These are phyloP conservation scores for Chaenogobius annularis DNA, from an alignment of 2,113 vertebrate genomes.

Conservation along the genomic window DNA sequence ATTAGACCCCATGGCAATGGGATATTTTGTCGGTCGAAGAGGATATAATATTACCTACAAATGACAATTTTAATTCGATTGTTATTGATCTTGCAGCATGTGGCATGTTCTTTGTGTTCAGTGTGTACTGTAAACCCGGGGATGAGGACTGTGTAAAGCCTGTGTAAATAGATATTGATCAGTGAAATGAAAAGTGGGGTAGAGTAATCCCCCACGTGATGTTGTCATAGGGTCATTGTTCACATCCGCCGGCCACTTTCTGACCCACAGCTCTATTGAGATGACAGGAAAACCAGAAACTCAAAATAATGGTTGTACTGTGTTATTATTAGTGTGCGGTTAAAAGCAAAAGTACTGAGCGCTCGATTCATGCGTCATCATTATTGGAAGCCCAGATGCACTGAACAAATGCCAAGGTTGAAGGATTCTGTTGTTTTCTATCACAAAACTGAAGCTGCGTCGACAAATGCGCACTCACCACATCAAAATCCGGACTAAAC, in stretches of 20 bases:
- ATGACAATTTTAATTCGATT: background rate
- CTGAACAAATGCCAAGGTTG: no score
- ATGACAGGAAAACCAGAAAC: background rate
- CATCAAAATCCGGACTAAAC: background rate
- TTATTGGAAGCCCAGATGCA: background rate
- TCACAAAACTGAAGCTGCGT: background rate
- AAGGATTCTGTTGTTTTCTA: background rate
- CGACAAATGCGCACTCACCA: no score
- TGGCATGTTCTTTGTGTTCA: background rate
- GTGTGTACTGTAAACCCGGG: background rate
- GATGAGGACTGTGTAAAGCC: background rate
- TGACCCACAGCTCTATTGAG: background rate
- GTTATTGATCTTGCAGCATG: background rate
- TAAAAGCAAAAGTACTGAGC: background rate
- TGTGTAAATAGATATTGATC: conserved; percentile 1
- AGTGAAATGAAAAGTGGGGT: background rate
- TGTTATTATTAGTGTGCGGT: background rate
- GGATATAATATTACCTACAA: background rate
- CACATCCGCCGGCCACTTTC: background rate
- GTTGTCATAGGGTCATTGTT: background rate
- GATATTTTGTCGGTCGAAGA: background rate
- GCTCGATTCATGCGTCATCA: background rate
- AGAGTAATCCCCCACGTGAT: background rate
- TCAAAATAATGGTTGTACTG: background rate
- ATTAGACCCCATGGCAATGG: background rate